Conservation (phyloP, 1,140 invertebrate species). For the Acromyrmex heyeri region DNA sequence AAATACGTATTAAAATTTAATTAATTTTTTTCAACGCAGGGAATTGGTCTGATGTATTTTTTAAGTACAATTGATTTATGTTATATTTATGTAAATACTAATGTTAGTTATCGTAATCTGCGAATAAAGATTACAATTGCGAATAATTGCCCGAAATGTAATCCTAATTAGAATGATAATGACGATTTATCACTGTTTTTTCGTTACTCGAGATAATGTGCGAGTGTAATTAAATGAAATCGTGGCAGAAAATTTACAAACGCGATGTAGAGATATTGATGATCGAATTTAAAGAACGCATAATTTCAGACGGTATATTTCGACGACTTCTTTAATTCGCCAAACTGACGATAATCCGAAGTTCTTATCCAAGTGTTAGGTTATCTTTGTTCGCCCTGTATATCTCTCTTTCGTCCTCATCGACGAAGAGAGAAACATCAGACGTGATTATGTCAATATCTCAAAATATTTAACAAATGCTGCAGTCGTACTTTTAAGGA, state of each 20-base stretch:
- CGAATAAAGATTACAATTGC: conserved; percentile 10
- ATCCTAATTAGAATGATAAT: conserved; percentile 16
- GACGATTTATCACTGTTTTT: not conserved
- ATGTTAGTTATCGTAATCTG: conserved; percentile 4
- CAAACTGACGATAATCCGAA: conserved; percentile 28
- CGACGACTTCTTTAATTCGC: not conserved
- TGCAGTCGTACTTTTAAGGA: not conserved
- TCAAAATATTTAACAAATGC: not conserved
- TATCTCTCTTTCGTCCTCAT: conserved; percentile 35
- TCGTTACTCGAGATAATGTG: not conserved
- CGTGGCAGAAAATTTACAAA: not conserved
- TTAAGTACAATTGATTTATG: not conserved
- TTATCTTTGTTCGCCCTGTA: conserved; percentile 57
- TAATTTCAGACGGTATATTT: not conserved
- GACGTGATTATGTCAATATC: conserved; percentile 4
- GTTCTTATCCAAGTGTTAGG: conserved; percentile 48
- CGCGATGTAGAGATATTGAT: not conserved
- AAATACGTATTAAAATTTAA: no score
- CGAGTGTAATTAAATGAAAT: not conserved
- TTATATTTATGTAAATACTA: not conserved
- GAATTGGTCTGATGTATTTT: not conserved
- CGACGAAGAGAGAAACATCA: not conserved
- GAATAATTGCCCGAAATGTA: conserved; percentile 30
- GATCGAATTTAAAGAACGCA: conserved; percentile 23
- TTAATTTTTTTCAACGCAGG: no score